Base-by-base conservation (phyloP, 2,888 invertebrate species). In the Drosophila falleni region DNA sequence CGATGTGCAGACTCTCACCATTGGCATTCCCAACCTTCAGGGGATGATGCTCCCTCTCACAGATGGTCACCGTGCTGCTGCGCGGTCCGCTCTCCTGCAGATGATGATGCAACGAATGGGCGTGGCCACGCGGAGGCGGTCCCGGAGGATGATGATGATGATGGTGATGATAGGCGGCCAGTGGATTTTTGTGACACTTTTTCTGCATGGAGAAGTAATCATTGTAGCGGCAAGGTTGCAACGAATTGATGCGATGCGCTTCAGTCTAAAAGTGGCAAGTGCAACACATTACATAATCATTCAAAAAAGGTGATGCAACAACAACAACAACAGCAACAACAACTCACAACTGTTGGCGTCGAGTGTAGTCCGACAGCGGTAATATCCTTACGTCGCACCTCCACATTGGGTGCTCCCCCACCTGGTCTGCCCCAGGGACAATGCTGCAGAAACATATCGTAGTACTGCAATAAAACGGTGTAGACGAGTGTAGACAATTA, bases 381-480 rank as follows among this genome's bases (percentile, higher is more conserved):
- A 31, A 96, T 94, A 88, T 96, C 95, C 82, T 95, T 94, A 88
- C 95, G 95, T 19, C 96, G 94, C 35, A 95, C 92, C 66, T 95
- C 94, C 11, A 93, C 82, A 87, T 95, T 95, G 49, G 96, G 96
- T 19, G 96, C 96, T 29, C 96, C 96, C 51, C 96, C 95, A 3
- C 96, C 96, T 10, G 95, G 96, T 66, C 95, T 94, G 5, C 96
- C 96, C 96, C 96, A 97, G 8, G 97, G 97, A 92, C 95, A 95
- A 90, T 96, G 96, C 75, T 94, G 94, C 68, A 95, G 94, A 92
- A 96, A 94, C 93, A 96, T 95, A 86, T 95, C 94, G 62, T 95
- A 94, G 74, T 95, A 92, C 93, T 93, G 79, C 16, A 50, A 60
- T 26, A 19, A 11, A 15, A 29, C n/a, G 13, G 46, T 15, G 9